phyloP scores from a whole-genome alignment of 2,113 vertebrate genomes.

The Hassar affinis region DNA sequence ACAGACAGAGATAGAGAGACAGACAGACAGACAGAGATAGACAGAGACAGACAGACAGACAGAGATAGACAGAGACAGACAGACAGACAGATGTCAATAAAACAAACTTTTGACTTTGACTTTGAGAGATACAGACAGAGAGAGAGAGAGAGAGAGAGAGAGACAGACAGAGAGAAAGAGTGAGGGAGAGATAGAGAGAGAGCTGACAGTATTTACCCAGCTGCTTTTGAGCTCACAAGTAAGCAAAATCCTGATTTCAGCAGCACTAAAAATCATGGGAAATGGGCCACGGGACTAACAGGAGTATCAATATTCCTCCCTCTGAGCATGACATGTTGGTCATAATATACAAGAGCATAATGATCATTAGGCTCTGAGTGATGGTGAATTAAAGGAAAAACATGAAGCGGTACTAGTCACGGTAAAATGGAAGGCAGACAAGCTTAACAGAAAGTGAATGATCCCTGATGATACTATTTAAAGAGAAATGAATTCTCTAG shows the following conservation, averaged over 20 bases:
- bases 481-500: not conserved
- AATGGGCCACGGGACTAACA: not conserved
- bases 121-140: no score
- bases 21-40: no score
- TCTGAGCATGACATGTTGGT: constrained; percentile 8
- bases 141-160: constrained; percentile 56
- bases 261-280: constrained; percentile 12
- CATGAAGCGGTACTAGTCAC: not conserved
- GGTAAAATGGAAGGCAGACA: not conserved
- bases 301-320: not conserved
- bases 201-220: constrained; percentile 39
- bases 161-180: constrained; percentile 59
- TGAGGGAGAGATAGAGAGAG: constrained; percentile 59
- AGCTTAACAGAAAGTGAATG: not conserved
- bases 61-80: no score
- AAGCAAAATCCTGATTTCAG: constrained; percentile 9
- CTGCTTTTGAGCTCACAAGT: constrained; percentile 4
- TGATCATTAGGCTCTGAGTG: not conserved
- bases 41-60: no score
- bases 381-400: not conserved
- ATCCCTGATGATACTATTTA: not conserved
- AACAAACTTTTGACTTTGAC: no score
- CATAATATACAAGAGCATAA: constrained; percentile 10
- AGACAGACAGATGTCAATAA: no score
- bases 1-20: no score